Evolutionary conservation across 2,888 invertebrate species (phyloP), one percentile per base, ranked within the genome.

Genomic region (Coleophora flavipennella): DNA sequence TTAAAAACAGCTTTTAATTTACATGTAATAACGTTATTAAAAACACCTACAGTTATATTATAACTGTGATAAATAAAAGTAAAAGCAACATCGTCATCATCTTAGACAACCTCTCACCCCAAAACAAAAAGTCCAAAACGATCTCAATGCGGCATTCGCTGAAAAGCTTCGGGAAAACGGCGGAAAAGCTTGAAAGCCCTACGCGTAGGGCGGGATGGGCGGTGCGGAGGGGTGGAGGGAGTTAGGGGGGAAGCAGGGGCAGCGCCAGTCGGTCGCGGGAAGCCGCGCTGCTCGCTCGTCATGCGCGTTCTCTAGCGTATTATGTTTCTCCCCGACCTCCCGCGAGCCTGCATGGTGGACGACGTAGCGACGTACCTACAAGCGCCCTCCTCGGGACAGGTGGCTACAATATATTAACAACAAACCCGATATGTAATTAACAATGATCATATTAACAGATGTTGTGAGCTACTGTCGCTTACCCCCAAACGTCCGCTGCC

Each of bases 311-410:
- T 74, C 58, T 80, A 76, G 72, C 77, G 78, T 77, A 78, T 78
- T 79, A 94, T 94, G 94, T 94, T 94, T 89, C 94, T 94, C 90
- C 94, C 94, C 87, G 94, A 94, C 86, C 91, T 93, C 77, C 89
- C 94, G 87, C 91, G 94, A 89, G 93, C 93, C 92, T 94, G 94
- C 90, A 94, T 94, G 94, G 94, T 94, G 91, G 94, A 94, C 91
- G 94, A 94, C 92, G 94, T 94, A 86, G 93, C 94, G 85, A 93
- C 94, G 83, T 95, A 94, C 89, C 91, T 94, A 76, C 94, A 94
- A 90, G 93, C 94, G 88, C 94, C 94, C 88, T 94, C 94, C 88
- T 93, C 94, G 88, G 94, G 94, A 91, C 94, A 95, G 94, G 94
- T 94, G 90, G 88, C 78, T 81, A 83, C 76, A 78, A 74, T 76